Evolutionary conservation across 2,888 invertebrate species (phyloP).

Genomic region (Trachelus troglodyta): DNA sequence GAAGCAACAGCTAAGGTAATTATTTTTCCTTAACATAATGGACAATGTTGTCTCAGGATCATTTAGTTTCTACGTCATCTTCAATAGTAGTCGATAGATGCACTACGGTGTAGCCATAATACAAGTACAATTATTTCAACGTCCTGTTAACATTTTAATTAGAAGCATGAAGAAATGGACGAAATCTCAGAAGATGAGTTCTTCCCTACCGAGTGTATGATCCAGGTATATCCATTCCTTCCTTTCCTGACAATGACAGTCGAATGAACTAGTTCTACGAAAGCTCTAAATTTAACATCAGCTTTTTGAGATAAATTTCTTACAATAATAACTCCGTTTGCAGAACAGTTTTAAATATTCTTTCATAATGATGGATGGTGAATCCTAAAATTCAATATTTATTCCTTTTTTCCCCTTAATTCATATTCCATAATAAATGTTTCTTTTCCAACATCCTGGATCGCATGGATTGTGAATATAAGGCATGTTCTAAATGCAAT

Average conservation of each 20-base stretch:
- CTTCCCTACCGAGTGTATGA: conserved; percentile 35
- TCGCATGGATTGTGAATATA: too few relatives aligned
- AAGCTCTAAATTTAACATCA: neutral
- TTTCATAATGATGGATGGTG: neutral
- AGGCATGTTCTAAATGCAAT: neutral
- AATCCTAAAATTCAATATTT: neutral
- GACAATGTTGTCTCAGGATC: neutral
- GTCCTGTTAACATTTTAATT: conserved; percentile 20
- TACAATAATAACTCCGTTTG: neutral
- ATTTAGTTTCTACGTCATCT: neutral
- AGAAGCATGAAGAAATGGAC: conserved; percentile 46
- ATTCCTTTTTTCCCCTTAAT: conserved; percentile 7
- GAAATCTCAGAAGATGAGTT: conserved; percentile 51
- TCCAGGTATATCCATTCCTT: conserved; percentile 38
- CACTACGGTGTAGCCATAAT: neutral
- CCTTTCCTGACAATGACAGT: neutral
- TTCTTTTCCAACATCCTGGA: neutral
- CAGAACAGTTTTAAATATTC: neutral
- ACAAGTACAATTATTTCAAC: neutral
- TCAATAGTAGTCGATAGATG: neutral
- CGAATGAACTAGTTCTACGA: neutral
- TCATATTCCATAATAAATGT: conserved; percentile 2
- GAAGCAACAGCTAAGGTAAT: conserved; percentile 62
- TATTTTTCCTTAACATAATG: neutral
- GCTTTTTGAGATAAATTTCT: neutral